Evolutionary conservation across 2,888 invertebrate species (phyloP).

Genomic region (Monopis laevigella): DNA sequence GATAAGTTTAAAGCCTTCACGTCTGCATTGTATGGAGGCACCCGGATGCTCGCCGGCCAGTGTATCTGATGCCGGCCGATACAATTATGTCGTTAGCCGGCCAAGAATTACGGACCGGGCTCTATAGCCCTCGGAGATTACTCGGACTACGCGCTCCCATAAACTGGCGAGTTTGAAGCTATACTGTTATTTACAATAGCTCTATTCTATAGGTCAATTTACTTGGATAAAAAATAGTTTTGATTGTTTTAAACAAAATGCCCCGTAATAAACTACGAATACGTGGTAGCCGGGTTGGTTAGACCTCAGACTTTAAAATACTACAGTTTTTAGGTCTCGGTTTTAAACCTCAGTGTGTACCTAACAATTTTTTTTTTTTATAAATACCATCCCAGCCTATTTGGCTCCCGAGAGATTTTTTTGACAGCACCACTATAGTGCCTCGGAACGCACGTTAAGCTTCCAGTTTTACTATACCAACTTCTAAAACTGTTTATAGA

Average conservation of each 20-base stretch:
- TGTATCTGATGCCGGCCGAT: constrained; percentile 5
- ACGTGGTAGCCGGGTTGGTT: no score
- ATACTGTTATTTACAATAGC: no score
- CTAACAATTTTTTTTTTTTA: background rate
- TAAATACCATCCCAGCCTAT: no score
- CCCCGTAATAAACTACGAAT: background rate
- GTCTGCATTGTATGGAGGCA: background rate
- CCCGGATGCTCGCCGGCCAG: constrained; percentile 7
- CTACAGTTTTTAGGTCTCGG: no score
- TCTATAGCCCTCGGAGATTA: background rate
- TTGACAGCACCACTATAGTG: no score
- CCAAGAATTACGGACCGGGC: constrained; percentile 9
- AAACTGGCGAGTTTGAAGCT: background rate
- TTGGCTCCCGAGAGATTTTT: background rate
- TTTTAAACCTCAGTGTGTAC: background rate
- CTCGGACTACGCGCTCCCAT: background rate
- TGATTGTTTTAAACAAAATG: no score
- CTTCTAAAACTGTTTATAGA: no score
- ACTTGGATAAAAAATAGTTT: no score
- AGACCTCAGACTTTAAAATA: no score
- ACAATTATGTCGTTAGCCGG: constrained; percentile 10
- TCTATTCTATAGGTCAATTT: no score
- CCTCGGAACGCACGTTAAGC: no score
- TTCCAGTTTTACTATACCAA: no score
- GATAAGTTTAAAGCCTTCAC: background rate